A percentile compares a stretch with the other conserved stretches of the same genome.
phyloP scores from a whole-genome alignment of 1,140 invertebrate species.

The Drosophila busckii region DNA sequence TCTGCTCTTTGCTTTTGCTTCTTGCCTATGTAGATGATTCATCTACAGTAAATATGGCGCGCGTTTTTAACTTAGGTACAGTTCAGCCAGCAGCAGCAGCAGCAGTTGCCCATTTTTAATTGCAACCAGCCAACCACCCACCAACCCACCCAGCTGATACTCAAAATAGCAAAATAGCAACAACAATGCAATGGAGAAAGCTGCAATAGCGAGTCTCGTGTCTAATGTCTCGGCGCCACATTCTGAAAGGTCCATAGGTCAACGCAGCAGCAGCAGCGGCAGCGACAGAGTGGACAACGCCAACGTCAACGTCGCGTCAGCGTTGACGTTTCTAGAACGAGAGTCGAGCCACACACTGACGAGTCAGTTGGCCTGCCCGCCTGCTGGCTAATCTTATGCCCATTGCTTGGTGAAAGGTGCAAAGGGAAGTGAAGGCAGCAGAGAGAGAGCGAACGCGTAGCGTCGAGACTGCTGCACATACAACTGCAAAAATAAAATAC shows the following conservation, averaged over 20 bases:
- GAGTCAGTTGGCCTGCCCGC: not conserved
- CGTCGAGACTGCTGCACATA: too few species aligned
- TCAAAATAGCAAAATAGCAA: conserved; percentile 7
- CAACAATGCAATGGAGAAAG: conserved; percentile 6
- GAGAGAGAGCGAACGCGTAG: too few species aligned
- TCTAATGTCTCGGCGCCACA: conserved; percentile 1
- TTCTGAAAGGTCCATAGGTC: conserved; percentile 55
- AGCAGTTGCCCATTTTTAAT: conserved; percentile 21
- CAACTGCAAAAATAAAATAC: too few species aligned
- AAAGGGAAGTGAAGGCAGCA: too few species aligned
- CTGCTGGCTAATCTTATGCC: conserved; percentile 16
- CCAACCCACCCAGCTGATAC: too few species aligned
- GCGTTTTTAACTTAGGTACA: conserved; percentile 45
- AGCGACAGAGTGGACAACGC: too few species aligned
- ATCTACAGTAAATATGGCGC: conserved; percentile 28
- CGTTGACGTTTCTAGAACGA: conserved; percentile 63
- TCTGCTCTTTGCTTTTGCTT: conserved; percentile 22
- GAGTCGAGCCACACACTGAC: conserved; percentile 29
- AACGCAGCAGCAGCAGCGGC: conserved; percentile 22
- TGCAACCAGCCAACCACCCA: too few species aligned
- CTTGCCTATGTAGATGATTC: conserved; percentile 40
- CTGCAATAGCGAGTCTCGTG: conserved; percentile 7
- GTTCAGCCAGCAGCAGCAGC: conserved; percentile 18
- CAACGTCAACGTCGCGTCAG: conserved; percentile 1
- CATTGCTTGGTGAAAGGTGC: too few species aligned